These are phyloP conservation scores for Pseudococcus longispinus DNA, from an alignment of 2,888 invertebrate species.

Conservation along the genomic window DNA sequence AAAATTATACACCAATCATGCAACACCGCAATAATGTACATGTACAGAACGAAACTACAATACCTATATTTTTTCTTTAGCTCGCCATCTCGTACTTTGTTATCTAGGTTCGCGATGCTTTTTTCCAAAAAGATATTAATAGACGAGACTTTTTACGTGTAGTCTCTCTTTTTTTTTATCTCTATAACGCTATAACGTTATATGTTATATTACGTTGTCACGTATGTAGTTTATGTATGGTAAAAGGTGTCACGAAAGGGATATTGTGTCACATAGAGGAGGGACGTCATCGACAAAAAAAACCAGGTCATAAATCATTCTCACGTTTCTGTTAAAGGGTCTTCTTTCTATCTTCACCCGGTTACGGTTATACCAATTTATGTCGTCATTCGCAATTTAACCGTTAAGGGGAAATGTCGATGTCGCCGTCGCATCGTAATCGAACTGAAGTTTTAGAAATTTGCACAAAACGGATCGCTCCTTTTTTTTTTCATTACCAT, in stretches of 20 bases:
- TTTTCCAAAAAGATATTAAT: slow-evolving; percentile 14
- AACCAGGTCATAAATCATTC: slow-evolving; percentile 29
- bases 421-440: not conserved
- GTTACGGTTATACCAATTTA: slow-evolving; percentile 28
- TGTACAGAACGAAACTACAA: not conserved
- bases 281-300: slow-evolving; percentile 18
- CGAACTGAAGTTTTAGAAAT: not conserved
- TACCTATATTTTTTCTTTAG: not conserved
- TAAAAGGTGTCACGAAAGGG: slow-evolving; percentile 39
- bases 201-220: slow-evolving; percentile 39
- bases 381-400: slow-evolving; percentile 29
- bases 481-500: slow-evolving; percentile 6
- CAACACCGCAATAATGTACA: not conserved
- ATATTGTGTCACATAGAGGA: slow-evolving; percentile 9
- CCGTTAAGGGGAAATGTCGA: slow-evolving; percentile 15
- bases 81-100: not conserved
- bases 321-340: slow-evolving; percentile 39
- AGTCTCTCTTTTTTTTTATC: slow-evolving; percentile 7
- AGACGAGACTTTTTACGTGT: slow-evolving; percentile 23
- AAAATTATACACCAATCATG: slow-evolving; percentile 6
- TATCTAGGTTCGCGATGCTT: not conserved
- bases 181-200: slow-evolving; percentile 33
- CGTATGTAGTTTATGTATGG: slow-evolving; percentile 29
- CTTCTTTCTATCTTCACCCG: slow-evolving; percentile 35
- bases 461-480: not conserved